Conservation (phyloP, 2,888 invertebrate genomes). For the Zaprionus lineosus region DNA sequence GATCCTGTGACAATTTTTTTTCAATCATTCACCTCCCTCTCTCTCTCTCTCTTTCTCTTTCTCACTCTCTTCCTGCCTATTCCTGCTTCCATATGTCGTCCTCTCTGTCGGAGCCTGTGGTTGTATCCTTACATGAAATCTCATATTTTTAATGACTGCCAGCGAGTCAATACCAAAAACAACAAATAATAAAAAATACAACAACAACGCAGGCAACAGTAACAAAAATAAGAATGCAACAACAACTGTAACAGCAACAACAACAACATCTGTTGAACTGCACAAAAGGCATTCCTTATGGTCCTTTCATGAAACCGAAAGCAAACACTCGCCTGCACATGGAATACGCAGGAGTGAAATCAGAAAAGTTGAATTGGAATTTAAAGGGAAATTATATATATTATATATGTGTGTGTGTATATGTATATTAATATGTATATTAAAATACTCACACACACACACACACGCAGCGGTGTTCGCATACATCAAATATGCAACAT, state of each 20-base stretch:
- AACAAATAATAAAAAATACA: no score
- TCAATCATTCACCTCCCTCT: neutral
- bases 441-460: neutral
- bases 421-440: neutral
- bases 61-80: no score
- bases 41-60: neutral
- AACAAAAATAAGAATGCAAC: slow-evolving; percentile 22
- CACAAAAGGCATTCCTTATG: slow-evolving; percentile 37
- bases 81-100: no score
- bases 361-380: neutral
- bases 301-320: slow-evolving; percentile 34
- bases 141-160: slow-evolving; percentile 74
- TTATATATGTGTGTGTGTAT: slow-evolving; percentile 1
- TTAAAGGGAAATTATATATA: slow-evolving; percentile 4
- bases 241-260: slow-evolving; percentile 30
- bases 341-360: slow-evolving; percentile 8
- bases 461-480: no score
- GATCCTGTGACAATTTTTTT: slow-evolving; percentile 23
- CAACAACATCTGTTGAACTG: slow-evolving; percentile 5
- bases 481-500: slow-evolving; percentile 22
- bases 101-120: neutral
- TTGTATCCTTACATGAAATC: slow-evolving; percentile 57
- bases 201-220: slow-evolving; percentile 28
- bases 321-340: slow-evolving; percentile 30
- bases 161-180: slow-evolving; percentile 45